Percentiles rank a stretch among this genome's conserved stretches.
Evolutionary conservation across 2,888 invertebrate genomes (phyloP).

Genomic region (Agriotes lineatus): DNA sequence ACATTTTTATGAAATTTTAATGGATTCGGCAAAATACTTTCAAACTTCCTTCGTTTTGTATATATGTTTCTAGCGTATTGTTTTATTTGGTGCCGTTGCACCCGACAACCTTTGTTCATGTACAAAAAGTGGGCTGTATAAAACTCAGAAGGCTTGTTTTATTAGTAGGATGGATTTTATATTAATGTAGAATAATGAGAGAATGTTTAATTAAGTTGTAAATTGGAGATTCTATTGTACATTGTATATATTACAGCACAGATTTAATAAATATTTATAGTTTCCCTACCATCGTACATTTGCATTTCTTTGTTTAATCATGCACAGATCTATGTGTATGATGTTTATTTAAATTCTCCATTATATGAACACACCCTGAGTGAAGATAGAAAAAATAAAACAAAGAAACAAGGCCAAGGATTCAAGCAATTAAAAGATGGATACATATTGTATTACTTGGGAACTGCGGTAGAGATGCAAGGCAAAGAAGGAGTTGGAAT

Average conservation of each 20-base stretch:
- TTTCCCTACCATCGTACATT: constrained; percentile 48
- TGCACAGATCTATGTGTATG: no score
- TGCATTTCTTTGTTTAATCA: constrained; percentile 34
- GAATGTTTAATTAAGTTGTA: constrained; percentile 54
- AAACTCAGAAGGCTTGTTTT: constrained; percentile 38
- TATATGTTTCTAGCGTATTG: constrained; percentile 6
- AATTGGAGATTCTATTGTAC: constrained; percentile 63
- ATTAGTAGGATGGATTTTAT: constrained; percentile 38
- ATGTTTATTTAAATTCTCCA: no score
- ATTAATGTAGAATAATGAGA: constrained; percentile 39
- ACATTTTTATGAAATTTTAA: constrained; percentile 8
- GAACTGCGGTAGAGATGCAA: no score
- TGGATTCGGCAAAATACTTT: not conserved
- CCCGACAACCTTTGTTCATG: constrained; percentile 1
- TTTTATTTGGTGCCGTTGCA: constrained; percentile 13
- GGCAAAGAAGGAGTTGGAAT: no score
- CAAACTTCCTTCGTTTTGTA: not conserved
- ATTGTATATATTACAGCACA: constrained; percentile 65
- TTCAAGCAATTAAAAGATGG: no score
- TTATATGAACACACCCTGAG: no score
- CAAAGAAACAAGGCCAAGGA: no score
- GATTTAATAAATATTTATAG: constrained; percentile 65
- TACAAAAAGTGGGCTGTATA: constrained; percentile 41
- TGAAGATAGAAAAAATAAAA: no score
- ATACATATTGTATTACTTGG: no score